A percentile compares a stretch with the other conserved stretches of the same genome.
Conservation (phyloP, 2,888 invertebrate species). For the Aricia artaxerxes region DNA sequence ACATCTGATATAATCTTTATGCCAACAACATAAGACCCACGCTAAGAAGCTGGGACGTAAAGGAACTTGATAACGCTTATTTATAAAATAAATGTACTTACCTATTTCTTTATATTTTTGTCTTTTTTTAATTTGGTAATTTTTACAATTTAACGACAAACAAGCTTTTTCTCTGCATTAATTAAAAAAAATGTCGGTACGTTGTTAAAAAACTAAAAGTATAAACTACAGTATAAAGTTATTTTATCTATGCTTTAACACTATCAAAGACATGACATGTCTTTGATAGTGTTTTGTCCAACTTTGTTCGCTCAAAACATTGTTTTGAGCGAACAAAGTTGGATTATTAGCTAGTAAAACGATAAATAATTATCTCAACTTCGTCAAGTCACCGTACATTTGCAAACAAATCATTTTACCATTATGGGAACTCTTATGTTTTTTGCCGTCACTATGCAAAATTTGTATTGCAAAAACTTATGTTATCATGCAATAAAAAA, state of each 20-base stretch:
- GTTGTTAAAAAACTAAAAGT: too few relatives aligned
- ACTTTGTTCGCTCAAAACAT: too few relatives aligned
- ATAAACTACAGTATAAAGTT: not conserved
- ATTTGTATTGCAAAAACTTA: not conserved
- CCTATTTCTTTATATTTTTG: too few relatives aligned
- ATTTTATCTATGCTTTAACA: not conserved
- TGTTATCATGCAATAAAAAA: not conserved
- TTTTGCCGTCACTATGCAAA: not conserved
- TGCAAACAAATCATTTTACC: constrained; percentile 11
- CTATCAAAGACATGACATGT: not conserved
- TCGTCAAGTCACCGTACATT: constrained; percentile 13
- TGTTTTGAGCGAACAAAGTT: not conserved
- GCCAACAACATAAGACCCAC: not conserved
- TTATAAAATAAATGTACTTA: too few relatives aligned
- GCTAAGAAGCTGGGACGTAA: too few relatives aligned
- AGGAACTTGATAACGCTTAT: too few relatives aligned
- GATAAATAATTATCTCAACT: not conserved
- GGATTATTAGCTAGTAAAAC: constrained; percentile 3
- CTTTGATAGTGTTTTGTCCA: too few relatives aligned
- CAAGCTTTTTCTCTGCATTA: too few relatives aligned
- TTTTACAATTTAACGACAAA: too few relatives aligned
- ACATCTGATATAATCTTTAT: too few relatives aligned
- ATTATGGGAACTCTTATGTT: not conserved
- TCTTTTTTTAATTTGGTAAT: too few relatives aligned
- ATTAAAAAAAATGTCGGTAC: too few relatives aligned